These are phyloP conservation scores for Eristalinus sepulchralis DNA, from an alignment of 2,888 invertebrate species.

Conservation along the genomic window DNA sequence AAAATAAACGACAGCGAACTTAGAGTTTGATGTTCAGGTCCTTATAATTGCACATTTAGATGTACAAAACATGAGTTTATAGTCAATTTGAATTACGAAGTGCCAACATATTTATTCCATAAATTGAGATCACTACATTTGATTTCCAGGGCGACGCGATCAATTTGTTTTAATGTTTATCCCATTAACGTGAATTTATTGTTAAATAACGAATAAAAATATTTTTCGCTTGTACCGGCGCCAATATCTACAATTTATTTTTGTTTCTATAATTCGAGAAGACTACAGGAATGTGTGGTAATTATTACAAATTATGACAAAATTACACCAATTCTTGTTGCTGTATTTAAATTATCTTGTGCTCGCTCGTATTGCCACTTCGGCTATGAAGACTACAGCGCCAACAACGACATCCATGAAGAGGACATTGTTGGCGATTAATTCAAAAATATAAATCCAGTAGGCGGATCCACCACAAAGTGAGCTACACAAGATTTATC, in stretches of 20 bases:
- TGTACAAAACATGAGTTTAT: constrained; percentile 29
- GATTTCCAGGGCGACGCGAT: neutral
- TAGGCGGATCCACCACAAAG: constrained; percentile 59
- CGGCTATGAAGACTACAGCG: neutral
- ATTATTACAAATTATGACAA: constrained; percentile 65
- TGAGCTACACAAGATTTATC: constrained; percentile 60
- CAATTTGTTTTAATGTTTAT: constrained; percentile 57
- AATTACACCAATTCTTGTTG: constrained; percentile 47
- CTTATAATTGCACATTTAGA: constrained; percentile 16
- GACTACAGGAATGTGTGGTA: constrained; percentile 47
- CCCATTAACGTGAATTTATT: constrained; percentile 55
- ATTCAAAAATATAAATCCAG: constrained; percentile 60
- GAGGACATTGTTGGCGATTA: constrained; percentile 55
- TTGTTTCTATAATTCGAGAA: constrained; percentile 26
- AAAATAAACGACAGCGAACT: neutral
- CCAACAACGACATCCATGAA: neutral
- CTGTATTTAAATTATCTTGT: constrained; percentile 45
- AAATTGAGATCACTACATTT: neutral
- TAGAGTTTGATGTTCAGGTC: neutral
- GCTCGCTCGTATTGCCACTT: constrained; percentile 16
- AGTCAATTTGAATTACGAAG: constrained; percentile 34
- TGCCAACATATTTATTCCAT: constrained; percentile 48
- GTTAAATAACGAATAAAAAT: constrained; percentile 5
- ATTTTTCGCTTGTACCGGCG: neutral
- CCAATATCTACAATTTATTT: neutral